phyloP scores from a whole-genome alignment of 2,113 vertebrate species.

The Spilogale gracilis region DNA sequence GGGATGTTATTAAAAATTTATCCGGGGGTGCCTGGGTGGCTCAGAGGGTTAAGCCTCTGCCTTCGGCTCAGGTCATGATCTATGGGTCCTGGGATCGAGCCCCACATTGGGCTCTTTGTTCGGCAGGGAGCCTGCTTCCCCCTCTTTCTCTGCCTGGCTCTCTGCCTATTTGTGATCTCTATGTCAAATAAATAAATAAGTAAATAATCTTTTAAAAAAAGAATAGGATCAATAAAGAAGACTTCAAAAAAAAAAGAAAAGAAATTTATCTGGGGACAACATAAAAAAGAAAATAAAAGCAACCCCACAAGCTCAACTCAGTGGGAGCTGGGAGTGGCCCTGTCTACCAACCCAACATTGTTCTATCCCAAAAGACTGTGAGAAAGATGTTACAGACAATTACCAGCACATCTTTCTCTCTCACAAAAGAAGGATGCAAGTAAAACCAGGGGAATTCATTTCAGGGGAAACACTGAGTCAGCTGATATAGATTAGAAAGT shows the following conservation, averaged over 20 bases:
- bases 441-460: slow-evolving; percentile 23
- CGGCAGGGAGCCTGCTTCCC: too few species aligned
- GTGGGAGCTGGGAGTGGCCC: neutral
- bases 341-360: neutral
- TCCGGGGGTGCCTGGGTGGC: neutral
- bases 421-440: slow-evolving; percentile 7
- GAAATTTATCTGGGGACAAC: slow-evolving; percentile 22
- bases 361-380: neutral
- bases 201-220: too few species aligned
- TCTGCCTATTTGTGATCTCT: too few species aligned
- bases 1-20: slow-evolving; percentile 32
- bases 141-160: too few species aligned
- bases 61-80: too few species aligned
- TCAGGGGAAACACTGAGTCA: slow-evolving; percentile 26
- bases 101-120: too few species aligned
- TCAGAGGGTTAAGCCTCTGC: too few species aligned
- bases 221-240: too few species aligned
- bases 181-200: too few species aligned
- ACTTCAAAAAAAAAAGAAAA: neutral
- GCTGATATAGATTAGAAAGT: slow-evolving; percentile 37
- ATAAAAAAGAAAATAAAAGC: slow-evolving; percentile 45
- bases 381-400: neutral
- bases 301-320: neutral
- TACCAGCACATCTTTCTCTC: neutral
- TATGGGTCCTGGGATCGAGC: too few species aligned